These are phyloP conservation scores for Aphidius ervi DNA, from an alignment of 1,140 invertebrate genomes.

Conservation along the genomic window DNA sequence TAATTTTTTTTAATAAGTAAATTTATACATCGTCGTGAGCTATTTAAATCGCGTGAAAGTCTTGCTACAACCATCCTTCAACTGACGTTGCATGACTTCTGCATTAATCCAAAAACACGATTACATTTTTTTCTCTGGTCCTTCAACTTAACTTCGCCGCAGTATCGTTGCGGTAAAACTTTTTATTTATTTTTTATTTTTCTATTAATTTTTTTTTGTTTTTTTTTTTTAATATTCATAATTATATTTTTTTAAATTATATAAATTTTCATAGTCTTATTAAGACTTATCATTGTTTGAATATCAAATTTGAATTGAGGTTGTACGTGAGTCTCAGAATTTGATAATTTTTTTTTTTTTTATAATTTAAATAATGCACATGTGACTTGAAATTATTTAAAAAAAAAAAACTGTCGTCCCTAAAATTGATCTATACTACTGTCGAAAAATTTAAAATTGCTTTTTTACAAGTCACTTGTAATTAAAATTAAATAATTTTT, in stretches of 20 bases:
- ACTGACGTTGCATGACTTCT: constrained; percentile 17
- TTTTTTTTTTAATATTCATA: background rate
- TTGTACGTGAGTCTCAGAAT: background rate
- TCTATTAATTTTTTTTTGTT: background rate
- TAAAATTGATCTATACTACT: too few relatives aligned
- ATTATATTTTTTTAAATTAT: background rate
- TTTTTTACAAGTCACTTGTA: too few relatives aligned
- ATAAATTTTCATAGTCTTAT: too few relatives aligned
- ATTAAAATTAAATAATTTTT: too few relatives aligned
- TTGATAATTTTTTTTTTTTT: too few relatives aligned
- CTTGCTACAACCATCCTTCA: constrained; percentile 11
- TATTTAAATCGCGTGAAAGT: constrained; percentile 16
- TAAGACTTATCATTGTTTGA: background rate
- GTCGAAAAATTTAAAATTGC: too few relatives aligned
- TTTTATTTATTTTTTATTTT: constrained; percentile 12
- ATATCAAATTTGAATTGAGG: background rate
- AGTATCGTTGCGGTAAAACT: constrained; percentile 18
- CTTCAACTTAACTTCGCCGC: constrained; percentile 10
- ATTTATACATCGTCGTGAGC: background rate
- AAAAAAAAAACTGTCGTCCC: background rate
- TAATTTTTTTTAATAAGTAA: background rate
- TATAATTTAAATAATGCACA: background rate
- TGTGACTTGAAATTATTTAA: background rate
- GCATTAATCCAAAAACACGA: constrained; percentile 16
- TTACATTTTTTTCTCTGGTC: constrained; percentile 2